These are phyloP conservation scores for Drosophila setifemur DNA, from an alignment of 1,140 invertebrate species.

Conservation along the genomic window DNA sequence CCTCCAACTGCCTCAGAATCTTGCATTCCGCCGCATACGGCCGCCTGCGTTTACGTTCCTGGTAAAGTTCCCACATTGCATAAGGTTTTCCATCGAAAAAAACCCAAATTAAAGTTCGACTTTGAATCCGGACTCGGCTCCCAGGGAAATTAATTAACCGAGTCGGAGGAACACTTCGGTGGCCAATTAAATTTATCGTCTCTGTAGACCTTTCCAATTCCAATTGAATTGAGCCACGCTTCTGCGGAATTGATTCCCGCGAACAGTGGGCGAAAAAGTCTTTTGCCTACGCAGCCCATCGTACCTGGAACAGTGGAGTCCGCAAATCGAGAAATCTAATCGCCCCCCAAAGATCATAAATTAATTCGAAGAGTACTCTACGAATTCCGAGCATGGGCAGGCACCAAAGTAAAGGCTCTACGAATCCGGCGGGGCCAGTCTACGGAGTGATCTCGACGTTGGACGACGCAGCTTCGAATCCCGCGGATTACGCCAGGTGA, in stretches of 20 bases:
- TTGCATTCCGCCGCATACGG: background rate
- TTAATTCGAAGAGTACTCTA: slow-evolving; percentile 43
- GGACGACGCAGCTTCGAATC: slow-evolving; percentile 38
- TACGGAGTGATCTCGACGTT: slow-evolving; percentile 64
- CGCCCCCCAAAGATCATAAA: slow-evolving; percentile 61
- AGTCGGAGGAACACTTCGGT: background rate
- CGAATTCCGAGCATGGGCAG: slow-evolving; percentile 12
- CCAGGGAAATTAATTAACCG: slow-evolving; percentile 7
- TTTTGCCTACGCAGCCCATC: slow-evolving; percentile 17
- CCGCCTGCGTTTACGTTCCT: too few species aligned
- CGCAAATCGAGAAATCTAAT: slow-evolving; percentile 52
- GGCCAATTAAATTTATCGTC: slow-evolving; percentile 28
- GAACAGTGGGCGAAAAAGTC: slow-evolving; percentile 4
- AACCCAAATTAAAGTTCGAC: slow-evolving; percentile 9
- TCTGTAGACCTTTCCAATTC: background rate
- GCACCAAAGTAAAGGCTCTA: slow-evolving; percentile 12
- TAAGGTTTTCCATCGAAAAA: slow-evolving; percentile 7
- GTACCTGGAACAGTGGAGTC: slow-evolving; percentile 16
- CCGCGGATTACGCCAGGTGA: slow-evolving; percentile 50
- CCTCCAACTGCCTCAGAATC: background rate
- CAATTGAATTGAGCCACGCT: slow-evolving; percentile 50
- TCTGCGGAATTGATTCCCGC: background rate
- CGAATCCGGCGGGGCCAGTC: slow-evolving; percentile 41
- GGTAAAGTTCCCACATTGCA: slow-evolving; percentile 20
- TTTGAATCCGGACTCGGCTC: background rate